Evolutionary conservation across 2,888 invertebrate genomes (phyloP), one percentile per base, ranked within the genome.

Genomic region (Andrena bicolor): DNA sequence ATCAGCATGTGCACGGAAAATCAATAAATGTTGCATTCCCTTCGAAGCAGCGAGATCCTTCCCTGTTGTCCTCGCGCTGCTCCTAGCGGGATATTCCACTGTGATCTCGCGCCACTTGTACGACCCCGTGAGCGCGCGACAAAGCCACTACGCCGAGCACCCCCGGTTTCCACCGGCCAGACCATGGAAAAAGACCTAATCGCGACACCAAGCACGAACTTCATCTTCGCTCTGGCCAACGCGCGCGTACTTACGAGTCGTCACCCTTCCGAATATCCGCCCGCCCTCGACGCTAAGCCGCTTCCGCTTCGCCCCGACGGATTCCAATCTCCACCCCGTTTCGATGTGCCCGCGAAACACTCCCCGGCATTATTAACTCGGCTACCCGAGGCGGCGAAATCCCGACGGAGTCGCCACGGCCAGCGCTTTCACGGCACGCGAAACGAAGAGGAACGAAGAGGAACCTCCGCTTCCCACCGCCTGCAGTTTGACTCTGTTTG

Each of bases 121-220:
- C 63, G 60, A 30, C 30, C 23, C 2, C 53, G 51, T 23, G 53
- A 70, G 63, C 41, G 65, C 26, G n/a, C 53, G 74, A 76, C 74
- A 82, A 84, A 84, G 69, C 53, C 48, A 23, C 35, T 41, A 41
- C 10, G 35, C 49, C 53, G 69, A 80, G 72, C 61, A 56, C 49
- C 16, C 56, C 61, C 48, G 20, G 70, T 20, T 32, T 41, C 64
- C 63, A 60, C 74, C 49, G 71, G 10, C 72, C 23, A 20, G 53
- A 26, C 58, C 79, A 8, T 72, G 61, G 41, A 79, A 72, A 72
- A 77, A 81, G 80, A 84, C 76, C 87, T 87, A 89, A 89, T 91
- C 86, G 90, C 90, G 90, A 91, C 89, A 86, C 86, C 76, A 81
- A 82, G 82, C 88, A 86, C 85, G 86, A 89, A 89, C 89, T 86